Percentiles rank a stretch among this genome's conserved stretches.
phyloP scores from a whole-genome alignment of 1,140 invertebrate species.

The Monochamus saltuarius region DNA sequence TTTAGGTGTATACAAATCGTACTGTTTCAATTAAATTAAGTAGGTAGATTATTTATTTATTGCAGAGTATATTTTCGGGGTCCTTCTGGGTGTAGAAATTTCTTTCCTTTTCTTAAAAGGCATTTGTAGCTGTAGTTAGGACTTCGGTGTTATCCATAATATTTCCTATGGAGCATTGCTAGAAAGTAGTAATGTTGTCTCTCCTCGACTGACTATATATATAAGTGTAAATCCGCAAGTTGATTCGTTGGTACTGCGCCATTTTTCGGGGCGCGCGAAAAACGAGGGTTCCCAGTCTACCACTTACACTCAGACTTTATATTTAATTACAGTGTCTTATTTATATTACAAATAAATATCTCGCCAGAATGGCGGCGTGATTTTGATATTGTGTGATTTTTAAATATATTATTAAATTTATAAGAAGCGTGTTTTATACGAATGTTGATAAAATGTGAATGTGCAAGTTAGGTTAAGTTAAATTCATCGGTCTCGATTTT shows the following conservation, averaged over 20 bases:
- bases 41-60: too few species aligned
- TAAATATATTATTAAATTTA: slow-evolving; percentile 42
- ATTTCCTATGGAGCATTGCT: too few species aligned
- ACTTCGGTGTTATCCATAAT: too few species aligned
- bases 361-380: slow-evolving; percentile 44
- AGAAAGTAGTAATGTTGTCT: too few species aligned
- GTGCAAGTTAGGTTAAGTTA: slow-evolving; percentile 49
- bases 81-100: too few species aligned
- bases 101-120: too few species aligned
- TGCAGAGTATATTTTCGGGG: too few species aligned
- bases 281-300: slow-evolving; percentile 21
- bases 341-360: slow-evolving; percentile 44
- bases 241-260: background rate
- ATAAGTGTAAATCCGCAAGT: too few species aligned
- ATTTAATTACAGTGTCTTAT: slow-evolving; percentile 44
- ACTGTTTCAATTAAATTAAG: too few species aligned
- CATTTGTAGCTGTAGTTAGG: too few species aligned
- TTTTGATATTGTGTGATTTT: slow-evolving; percentile 54
- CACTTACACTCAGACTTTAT: slow-evolving; percentile 35
- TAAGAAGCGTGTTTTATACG: slow-evolving; percentile 48
- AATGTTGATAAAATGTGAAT: slow-evolving; percentile 47
- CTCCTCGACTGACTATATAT: too few species aligned
- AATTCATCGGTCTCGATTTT: slow-evolving; percentile 50
- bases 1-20: too few species aligned
- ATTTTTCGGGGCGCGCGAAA: background rate